Conservation (phyloP, 2,888 invertebrate species). For the Anodontia alba region DNA sequence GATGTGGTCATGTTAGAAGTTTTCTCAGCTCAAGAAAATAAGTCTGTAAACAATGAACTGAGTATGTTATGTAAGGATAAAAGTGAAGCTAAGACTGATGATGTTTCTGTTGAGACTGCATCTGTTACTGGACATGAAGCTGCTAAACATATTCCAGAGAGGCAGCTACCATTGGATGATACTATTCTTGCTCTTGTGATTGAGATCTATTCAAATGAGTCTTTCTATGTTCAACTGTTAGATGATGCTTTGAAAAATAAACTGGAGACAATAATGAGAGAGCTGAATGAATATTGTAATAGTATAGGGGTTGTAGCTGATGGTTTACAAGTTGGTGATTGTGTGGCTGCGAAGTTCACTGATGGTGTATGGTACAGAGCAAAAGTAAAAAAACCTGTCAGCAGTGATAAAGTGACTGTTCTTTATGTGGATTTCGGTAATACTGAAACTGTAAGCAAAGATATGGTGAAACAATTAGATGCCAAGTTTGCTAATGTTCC, state of each 20-base stretch:
- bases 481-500: constrained; percentile 33
- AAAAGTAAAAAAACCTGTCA: constrained; percentile 22
- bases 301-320: constrained; percentile 33
- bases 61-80: neutral
- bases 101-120: neutral
- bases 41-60: neutral
- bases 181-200: constrained; percentile 25
- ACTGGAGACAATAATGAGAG: constrained; percentile 85
- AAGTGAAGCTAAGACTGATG: neutral
- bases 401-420: constrained; percentile 88
- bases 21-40: neutral
- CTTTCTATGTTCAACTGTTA: constrained; percentile 89
- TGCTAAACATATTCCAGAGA: constrained; percentile 1
- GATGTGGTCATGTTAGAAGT: constrained; percentile 36
- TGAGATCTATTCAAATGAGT: constrained; percentile 31
- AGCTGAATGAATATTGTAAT: constrained; percentile 85
- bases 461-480: constrained; percentile 82
- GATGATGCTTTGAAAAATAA: constrained; percentile 62
- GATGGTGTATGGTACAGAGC: constrained; percentile 47
- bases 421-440: constrained; percentile 87
- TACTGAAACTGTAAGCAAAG: constrained; percentile 89
- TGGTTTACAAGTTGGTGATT: constrained; percentile 40
- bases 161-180: constrained; percentile 30
- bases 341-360: constrained; percentile 57
- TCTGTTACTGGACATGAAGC: neutral